Base-by-base conservation (phyloP, 64 coral and sea anemone species). In the Astreopora myriophthalma region DNA sequence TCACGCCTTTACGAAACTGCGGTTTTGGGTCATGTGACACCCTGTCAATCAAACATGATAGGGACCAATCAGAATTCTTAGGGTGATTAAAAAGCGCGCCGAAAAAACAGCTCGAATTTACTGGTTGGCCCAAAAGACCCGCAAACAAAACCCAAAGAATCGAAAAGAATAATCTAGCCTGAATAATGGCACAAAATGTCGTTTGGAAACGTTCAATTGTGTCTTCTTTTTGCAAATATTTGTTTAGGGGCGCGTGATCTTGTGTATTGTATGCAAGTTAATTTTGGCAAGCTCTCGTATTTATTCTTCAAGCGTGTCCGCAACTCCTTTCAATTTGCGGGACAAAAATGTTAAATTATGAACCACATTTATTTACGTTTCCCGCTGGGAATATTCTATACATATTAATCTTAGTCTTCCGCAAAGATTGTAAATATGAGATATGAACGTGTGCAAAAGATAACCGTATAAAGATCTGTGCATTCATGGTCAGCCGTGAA, bases 1-100 rank as follows among this genome's bases (percentile, higher is more conserved):
- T 97, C 95, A 97, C 95, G 95, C 95, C 95, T 97, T 97, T 85
- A 63, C 37, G 75, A 80, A 89, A 90, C 79, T 71, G 86, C 46
- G 82, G 80, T 64, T 89, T n/a, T 81, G 6, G 61, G 88, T 97
- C 95, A 97, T 86, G 86, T 97, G 95, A 94, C 46, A 73, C 20
- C 48, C 79, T 96, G 95, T 97, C 95, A 97, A 97, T 97, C 95
- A 92, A 93, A 94, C 26, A 38, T 5, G 22, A 29, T 76, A 34
- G 79, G 79, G 27, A n/a, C 95, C 95, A 97, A 97, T 97, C 64
- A 79, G 34, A 61, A 42, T 40, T 25, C 72, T 37, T 24, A 55
- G 48, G 48, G 69, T 68, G 79, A 92, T 86, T 76, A 76, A n/a
- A 83, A 64, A 69, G 80, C 70, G 80, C 80, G 40, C 70, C 82